Percentiles rank a stretch among this genome's conserved stretches.
phyloP scores from a whole-genome alignment of 2,113 vertebrate genomes.

The Zonotrichia leucophrys region DNA sequence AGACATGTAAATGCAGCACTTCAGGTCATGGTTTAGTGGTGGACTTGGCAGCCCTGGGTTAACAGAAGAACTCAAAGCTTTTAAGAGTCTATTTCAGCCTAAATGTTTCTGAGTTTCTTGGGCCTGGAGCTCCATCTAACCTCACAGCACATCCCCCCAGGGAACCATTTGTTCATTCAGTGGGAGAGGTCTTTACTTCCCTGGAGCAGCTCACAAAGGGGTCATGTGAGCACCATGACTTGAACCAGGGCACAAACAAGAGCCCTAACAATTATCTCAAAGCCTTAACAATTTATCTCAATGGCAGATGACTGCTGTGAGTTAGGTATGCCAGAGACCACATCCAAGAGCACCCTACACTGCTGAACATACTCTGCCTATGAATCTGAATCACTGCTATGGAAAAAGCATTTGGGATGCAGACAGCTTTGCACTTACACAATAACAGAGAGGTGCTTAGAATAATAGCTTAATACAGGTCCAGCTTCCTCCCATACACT shows the following conservation, averaged over 20 bases:
- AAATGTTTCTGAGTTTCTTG: neutral
- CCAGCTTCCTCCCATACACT: neutral
- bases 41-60: neutral
- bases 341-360: neutral
- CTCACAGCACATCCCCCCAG: neutral
- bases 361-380: neutral
- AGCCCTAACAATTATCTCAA: neutral
- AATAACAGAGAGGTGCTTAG: neutral
- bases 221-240: neutral
- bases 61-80: neutral
- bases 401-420: neutral
- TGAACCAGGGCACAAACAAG: neutral
- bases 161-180: neutral
- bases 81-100: neutral
- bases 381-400: neutral
- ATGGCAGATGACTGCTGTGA: neutral
- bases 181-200: neutral
- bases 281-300: neutral
- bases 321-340: neutral
- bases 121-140: neutral
- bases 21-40: neutral
- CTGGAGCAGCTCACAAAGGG: neutral
- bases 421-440: neutral
- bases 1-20: fast-evolving
- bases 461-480: neutral